A percentile compares a stretch with the other conserved stretches of the same genome.
These are phyloP conservation scores for Mesocentrotus franciscanus DNA, from an alignment of 53 echinoderm and acorn worm species.

Conservation along the genomic window DNA sequence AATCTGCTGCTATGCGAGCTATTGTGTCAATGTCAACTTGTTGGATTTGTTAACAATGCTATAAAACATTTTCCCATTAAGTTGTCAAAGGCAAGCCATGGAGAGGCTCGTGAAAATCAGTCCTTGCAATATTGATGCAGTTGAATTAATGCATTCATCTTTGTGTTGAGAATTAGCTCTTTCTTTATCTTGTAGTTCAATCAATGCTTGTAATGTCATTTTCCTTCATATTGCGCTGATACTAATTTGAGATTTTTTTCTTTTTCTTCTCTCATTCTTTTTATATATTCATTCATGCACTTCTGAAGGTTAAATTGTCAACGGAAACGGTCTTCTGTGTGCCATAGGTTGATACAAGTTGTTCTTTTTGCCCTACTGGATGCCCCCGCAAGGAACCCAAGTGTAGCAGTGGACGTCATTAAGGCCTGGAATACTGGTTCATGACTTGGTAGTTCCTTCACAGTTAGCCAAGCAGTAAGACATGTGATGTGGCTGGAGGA, in stretches of 20 bases:
- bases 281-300: slow-evolving; percentile 69
- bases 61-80: not conserved
- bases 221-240: slow-evolving; percentile 52
- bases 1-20: not conserved
- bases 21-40: slow-evolving; percentile 56
- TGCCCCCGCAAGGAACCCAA: slow-evolving; percentile 51
- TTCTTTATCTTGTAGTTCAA: slow-evolving; percentile 27
- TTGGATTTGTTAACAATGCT: slow-evolving; percentile 54
- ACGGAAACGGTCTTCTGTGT: slow-evolving; percentile 51
- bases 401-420: slow-evolving; percentile 58
- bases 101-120: not conserved
- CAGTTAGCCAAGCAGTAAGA: slow-evolving; percentile 68
- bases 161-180: slow-evolving; percentile 25
- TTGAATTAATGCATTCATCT: slow-evolving; percentile 13
- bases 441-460: slow-evolving; percentile 68
- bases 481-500: slow-evolving; percentile 66
- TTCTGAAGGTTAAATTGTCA: slow-evolving; percentile 60
- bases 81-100: not conserved
- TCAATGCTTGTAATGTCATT: not conserved
- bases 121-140: slow-evolving; percentile 31
- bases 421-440: slow-evolving; percentile 67
- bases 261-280: slow-evolving; percentile 67
- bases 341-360: slow-evolving; percentile 69
- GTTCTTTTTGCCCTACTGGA: slow-evolving; percentile 52
- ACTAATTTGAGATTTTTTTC: slow-evolving; percentile 57